phyloP scores from a whole-genome alignment of 2,797 vertebrate genomes.

The Phataginus tricuspis region DNA sequence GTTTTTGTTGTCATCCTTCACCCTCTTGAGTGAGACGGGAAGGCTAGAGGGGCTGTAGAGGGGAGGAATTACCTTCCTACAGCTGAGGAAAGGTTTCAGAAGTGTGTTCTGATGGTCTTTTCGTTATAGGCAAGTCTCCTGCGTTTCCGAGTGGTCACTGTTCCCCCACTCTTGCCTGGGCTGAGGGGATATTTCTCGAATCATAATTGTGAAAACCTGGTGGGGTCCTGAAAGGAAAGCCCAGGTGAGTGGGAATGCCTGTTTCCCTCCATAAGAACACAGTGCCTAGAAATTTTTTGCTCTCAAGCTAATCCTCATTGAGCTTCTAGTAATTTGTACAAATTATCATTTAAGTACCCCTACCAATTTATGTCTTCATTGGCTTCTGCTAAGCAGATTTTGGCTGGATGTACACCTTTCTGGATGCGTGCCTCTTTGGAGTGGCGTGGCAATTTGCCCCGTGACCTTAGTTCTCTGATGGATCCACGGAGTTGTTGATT shows the following conservation, averaged over 20 bases:
- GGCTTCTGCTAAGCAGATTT: not conserved
- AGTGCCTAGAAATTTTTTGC: not conserved
- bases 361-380: not conserved
- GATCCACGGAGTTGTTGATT: not conserved
- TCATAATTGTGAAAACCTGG: not conserved
- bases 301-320: not conserved
- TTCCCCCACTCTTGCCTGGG: not conserved
- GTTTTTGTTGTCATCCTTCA: not conserved
- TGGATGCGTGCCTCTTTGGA: not conserved
- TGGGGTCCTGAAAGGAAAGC: not conserved
- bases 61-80: not conserved
- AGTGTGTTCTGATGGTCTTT: not conserved
- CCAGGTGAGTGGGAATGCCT: not conserved
- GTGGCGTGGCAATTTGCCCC: not conserved
- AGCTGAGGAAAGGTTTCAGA: not conserved
- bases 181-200: not conserved
- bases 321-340: not conserved
- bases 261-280: not conserved
- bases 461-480: not conserved
- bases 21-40: not conserved
- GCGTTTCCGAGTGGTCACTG: not conserved
- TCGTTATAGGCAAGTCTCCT: too few relatives aligned
- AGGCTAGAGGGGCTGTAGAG: not conserved
- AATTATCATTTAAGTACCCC: not conserved
- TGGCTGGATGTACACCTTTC: not conserved